Evolutionary conservation across 2,113 vertebrate genomes (phyloP), one percentile per base, ranked within the genome.

Genomic region (Hyperopisus bebe): DNA sequence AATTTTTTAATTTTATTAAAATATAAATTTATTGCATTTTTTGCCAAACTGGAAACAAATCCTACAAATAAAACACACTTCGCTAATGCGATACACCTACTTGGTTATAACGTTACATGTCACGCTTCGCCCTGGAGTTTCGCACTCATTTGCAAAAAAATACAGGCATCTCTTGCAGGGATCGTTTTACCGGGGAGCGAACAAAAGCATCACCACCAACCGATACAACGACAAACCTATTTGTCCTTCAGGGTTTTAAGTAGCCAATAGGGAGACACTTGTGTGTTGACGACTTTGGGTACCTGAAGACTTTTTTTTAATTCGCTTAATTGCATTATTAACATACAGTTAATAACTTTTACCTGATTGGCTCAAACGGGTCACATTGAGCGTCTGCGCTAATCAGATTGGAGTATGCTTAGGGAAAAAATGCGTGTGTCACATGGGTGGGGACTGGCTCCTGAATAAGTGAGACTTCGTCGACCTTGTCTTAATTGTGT

Each of bases 391-490:
- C 24, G 47, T 58, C 35, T 89, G 21, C 77, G 11, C 80, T 4
- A 62, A 89, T 89, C 53, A n/a, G 35, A 88, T 19, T 46, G 2
- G 35, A 66, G 35, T 46, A 15, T 24, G 10, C 35, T 19, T 21
- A 39, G 77, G 24, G 21, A 21, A 39, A 53, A 89, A 80, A 89
- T 31, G n/a, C 5, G 62, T 21, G 88, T 47, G 51, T 46, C 50
- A 31, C 35, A 47, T 83, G 89, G 89, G 89, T 48, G 88, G 88
- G 48, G 88, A 55, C 48, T 89, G 10, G 11, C 35, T 85, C 21
- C 11, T n/a, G 53, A 84, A 62, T 58, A 84, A 58, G 39, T 51
- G 44, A 21, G 27, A n/a, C 5, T 53, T 62, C 13, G 42, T 21
- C 80, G 46, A 39, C 27, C 50, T 24, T 21, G n/a, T n/a, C 2